Evolutionary conservation across 2,797 vertebrate genomes (phyloP), one percentile per base, ranked within the genome.

Genomic region (Rhadinocentrus ornatus): DNA sequence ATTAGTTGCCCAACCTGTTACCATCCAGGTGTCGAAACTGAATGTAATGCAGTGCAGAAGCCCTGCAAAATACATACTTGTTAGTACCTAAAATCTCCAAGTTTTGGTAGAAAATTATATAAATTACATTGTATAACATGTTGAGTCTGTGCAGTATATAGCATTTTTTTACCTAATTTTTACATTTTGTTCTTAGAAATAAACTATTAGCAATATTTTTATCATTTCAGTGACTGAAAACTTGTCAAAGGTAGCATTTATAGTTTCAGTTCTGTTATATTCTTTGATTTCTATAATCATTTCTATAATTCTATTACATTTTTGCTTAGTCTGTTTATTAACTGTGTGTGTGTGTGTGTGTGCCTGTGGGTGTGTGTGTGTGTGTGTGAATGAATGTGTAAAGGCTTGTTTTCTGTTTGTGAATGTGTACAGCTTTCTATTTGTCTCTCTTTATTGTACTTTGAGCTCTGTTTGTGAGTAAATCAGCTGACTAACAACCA

Each of bases 401-500:
- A 9, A 24, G 11, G 26, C 18, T 27, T 41, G 15, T 65, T 13
- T 57, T 79, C 71, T 63, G 37, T 67, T n/a, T 69, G 27, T 66
- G 27, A 37, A 66, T 20, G 16, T 18, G 31, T 61, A 15, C n/a
- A n/a, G 4, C 18, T 61, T 34, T 2, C 12, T 63, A 8, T 74
- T 58, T 73, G 44, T 70, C 1, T 59, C 0, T 64, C 16, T 70
- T 53, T 57, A 18, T 69, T 82, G 84, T 62, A 88, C 88, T 91
- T 92, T 87, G 84, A 89, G 75, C 78, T 81, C n/a, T 64, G 41
- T 62, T 75, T 75, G 58, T 68, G 59, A 69, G 75, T 88, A 86
- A 82, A 90, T 93, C 89, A 86, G 84, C 79, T 88, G 83, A 85
- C 67, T 70, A 78, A 84, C 56, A 77, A 75, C 69, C 71, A 53